Base-by-base conservation (phyloP, 2,113 vertebrate species). In the Pardalotus punctatus region DNA sequence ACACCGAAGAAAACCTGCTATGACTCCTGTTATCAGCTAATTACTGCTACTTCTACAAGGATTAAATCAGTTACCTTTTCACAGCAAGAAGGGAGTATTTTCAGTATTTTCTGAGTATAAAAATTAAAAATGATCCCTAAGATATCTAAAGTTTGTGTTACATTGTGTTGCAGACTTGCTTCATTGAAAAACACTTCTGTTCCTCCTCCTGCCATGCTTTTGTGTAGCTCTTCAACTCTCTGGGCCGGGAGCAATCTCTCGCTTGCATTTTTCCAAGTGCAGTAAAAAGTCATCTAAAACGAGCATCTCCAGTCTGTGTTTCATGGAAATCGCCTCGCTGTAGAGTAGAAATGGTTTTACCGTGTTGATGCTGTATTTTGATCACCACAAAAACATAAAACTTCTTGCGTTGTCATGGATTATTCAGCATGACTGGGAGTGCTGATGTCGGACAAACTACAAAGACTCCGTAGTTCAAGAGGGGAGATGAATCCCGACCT, bases 21-120 rank as follows among this genome's bases (percentile, higher is more conserved):
- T 0, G 1, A 51, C 8, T 0, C 1, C 25, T 71, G 16, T 21
- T 62, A 18, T 36, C 31, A 51, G 18, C 33, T 86, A 60, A 42
- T 67, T 82, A 36, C 12, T 81, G 18, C 5, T 58, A 15, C 7
- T 18, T 29, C 23, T 40, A 17, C 15, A 56, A 57, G 64, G 9
- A 60, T 43, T 9, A 84, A 93, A 22, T 38, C n/a, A 27, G 18
- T 43, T 81, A 14, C 11, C 8, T 90, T 79, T 84, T 38, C 45
- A 51, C 5, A 73, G 10, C 8, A 80, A 69, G 12, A 25, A 35
- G 17, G 24, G 28, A 60, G 33, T n/a, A 19, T 66, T 66, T 92
- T 65, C 48, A 62, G 31, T 74, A 58, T 14, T 50, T 20, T 54
- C 45, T 77, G 8, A 79, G 16, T 12, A 57, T 13, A 57, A 54